Percentiles rank a stretch among this genome's conserved stretches.
These are phyloP conservation scores for Gobiocypris rarus DNA, from an alignment of 2,113 vertebrate genomes.

Conservation along the genomic window DNA sequence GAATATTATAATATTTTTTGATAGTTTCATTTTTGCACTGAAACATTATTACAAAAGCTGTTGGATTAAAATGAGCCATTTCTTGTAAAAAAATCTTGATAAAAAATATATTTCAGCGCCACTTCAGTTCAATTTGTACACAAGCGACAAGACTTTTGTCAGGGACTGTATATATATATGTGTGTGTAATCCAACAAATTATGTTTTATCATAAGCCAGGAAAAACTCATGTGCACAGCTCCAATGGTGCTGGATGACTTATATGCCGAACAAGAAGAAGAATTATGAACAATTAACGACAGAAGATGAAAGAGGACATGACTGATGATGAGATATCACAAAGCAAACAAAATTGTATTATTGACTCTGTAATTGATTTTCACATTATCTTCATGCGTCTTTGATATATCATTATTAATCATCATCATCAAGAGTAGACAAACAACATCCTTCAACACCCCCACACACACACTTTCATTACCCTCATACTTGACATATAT, in stretches of 20 bases:
- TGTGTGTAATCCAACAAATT: neutral
- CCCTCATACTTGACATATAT: constrained; percentile 13
- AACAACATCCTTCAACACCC: neutral
- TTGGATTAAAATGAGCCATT: too few species aligned
- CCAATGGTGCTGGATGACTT: neutral
- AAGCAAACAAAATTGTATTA: neutral
- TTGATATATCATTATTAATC: neutral
- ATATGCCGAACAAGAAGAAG: neutral
- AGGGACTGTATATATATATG: too few species aligned
- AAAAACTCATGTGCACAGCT: neutral
- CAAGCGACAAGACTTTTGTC: too few species aligned
- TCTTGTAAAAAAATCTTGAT: too few species aligned
- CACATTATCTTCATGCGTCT: neutral
- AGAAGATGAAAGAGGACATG: neutral
- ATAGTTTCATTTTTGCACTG: too few species aligned
- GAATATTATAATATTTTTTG: too few species aligned
- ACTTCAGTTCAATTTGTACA: too few species aligned
- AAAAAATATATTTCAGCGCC: too few species aligned
- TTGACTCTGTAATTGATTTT: neutral
- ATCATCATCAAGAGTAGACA: neutral
- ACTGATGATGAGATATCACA: neutral
- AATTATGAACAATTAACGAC: neutral
- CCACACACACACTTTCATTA: neutral
- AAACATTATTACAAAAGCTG: too few species aligned
- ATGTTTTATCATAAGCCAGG: neutral